These are phyloP conservation scores for Euzetes globulus DNA, from an alignment of 2,888 invertebrate species.

Conservation along the genomic window DNA sequence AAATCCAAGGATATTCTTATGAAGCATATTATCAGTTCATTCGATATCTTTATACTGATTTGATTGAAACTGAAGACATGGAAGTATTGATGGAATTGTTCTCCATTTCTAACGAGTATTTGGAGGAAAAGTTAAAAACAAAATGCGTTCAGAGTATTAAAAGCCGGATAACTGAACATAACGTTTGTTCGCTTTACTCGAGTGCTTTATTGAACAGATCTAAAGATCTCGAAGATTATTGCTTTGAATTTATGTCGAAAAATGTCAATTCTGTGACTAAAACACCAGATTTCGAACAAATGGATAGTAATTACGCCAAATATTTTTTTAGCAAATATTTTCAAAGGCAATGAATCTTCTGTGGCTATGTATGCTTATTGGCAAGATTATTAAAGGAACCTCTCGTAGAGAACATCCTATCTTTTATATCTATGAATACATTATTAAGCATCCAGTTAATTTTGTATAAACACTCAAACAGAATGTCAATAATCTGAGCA, in stretches of 20 bases:
- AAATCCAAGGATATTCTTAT: background rate
- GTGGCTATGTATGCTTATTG: too few relatives aligned
- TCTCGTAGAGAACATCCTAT: too few relatives aligned
- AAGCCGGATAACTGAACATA: background rate
- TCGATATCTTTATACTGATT: background rate
- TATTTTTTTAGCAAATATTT: background rate
- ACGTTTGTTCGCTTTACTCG: slow-evolving; percentile 11
- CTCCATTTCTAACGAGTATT: background rate
- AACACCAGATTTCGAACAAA: background rate
- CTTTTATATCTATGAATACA: too few relatives aligned
- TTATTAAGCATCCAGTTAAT: too few relatives aligned
- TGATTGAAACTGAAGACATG: background rate
- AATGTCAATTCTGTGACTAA: background rate
- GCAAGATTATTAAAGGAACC: too few relatives aligned
- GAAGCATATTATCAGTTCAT: background rate
- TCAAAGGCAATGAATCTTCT: too few relatives aligned
- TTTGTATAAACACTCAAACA: too few relatives aligned
- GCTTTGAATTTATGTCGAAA: background rate
- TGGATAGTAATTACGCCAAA: background rate
- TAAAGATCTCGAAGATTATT: background rate
- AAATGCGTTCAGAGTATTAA: background rate
- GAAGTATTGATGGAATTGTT: background rate
- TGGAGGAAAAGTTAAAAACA: background rate
- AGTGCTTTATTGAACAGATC: background rate
- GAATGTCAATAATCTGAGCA: too few relatives aligned